A percentile compares a stretch with the other conserved stretches of the same genome.
These are phyloP conservation scores for Tridacna gigas DNA, from an alignment of 2,888 invertebrate species.

Conservation along the genomic window DNA sequence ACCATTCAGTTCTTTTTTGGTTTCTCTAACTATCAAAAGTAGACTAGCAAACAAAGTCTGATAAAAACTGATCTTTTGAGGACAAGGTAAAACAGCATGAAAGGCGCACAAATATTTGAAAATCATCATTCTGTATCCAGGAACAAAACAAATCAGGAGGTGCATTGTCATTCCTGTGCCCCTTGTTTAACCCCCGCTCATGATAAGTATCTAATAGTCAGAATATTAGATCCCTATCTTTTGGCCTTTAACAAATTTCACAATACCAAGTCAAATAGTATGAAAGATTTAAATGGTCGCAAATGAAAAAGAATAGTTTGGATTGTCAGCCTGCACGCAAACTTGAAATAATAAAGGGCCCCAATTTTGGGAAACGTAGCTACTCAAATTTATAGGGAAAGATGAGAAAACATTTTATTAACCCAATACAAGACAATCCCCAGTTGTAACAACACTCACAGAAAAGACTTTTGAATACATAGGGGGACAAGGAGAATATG, in stretches of 20 bases:
- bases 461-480: too few species aligned
- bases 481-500: too few species aligned
- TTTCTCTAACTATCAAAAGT: too few species aligned
- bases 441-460: too few species aligned
- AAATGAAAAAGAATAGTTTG: conserved; percentile 56
- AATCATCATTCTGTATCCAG: conserved; percentile 9
- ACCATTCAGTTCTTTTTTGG: too few species aligned
- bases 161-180: conserved; percentile 40
- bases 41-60: too few species aligned
- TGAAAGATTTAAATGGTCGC: conserved; percentile 65
- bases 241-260: conserved; percentile 21
- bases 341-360: conserved; percentile 57
- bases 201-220: conserved; percentile 58
- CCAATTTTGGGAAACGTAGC: conserved; percentile 40
- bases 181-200: conserved; percentile 42
- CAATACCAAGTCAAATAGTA: conserved; percentile 21
- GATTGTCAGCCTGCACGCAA: conserved; percentile 62
- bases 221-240: conserved; percentile 61
- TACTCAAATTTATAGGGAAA: conserved; percentile 34
- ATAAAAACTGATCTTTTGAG: not conserved
- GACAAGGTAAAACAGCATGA: conserved; percentile 2
- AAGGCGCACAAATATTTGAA: conserved; percentile 19
- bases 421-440: not conserved
- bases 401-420: conserved; percentile 42
- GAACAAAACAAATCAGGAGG: conserved; percentile 3